Conservation (phyloP, 2,888 invertebrate species). For the Agrenia bidenticulata region DNA sequence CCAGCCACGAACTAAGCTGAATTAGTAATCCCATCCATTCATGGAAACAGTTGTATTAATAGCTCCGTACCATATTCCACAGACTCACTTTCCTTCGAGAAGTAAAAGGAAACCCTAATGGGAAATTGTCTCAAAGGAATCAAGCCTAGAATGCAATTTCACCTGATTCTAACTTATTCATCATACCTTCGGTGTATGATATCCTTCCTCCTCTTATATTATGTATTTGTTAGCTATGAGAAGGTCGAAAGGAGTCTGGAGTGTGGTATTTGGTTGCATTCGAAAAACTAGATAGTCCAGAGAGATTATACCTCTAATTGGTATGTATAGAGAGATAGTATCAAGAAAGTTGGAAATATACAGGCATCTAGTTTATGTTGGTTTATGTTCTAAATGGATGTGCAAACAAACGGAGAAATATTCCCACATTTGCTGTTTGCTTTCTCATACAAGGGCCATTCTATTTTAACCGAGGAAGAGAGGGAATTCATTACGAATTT, state of each 20-base stretch:
- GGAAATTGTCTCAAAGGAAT: slow-evolving; percentile 17
- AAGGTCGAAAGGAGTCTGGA: too few relatives aligned
- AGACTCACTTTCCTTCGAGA: too few relatives aligned
- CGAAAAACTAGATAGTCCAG: slow-evolving; percentile 3
- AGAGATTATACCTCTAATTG: too few relatives aligned
- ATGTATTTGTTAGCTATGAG: too few relatives aligned
- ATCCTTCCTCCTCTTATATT: not conserved
- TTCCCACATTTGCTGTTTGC: slow-evolving; percentile 5
- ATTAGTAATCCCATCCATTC: too few relatives aligned
- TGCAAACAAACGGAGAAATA: not conserved
- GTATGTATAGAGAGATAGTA: too few relatives aligned
- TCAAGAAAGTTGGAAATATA: too few relatives aligned
- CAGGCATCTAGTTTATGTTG: too few relatives aligned
- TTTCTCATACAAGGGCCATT: not conserved
- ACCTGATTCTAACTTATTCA: slow-evolving; percentile 28
- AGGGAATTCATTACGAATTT: slow-evolving; percentile 28
- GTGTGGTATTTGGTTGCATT: not conserved
- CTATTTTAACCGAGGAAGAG: not conserved
- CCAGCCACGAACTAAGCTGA: too few relatives aligned
- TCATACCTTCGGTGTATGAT: not conserved
- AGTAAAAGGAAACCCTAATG: not conserved
- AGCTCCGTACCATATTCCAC: too few relatives aligned
- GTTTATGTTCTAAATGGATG: slow-evolving; percentile 2
- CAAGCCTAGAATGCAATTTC: slow-evolving; percentile 25
- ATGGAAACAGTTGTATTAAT: too few relatives aligned